Percentiles rank a stretch among this genome's conserved stretches.
These are phyloP conservation scores for Sebastes oblongus DNA, from an alignment of 2,797 vertebrate species.

Conservation along the genomic window DNA sequence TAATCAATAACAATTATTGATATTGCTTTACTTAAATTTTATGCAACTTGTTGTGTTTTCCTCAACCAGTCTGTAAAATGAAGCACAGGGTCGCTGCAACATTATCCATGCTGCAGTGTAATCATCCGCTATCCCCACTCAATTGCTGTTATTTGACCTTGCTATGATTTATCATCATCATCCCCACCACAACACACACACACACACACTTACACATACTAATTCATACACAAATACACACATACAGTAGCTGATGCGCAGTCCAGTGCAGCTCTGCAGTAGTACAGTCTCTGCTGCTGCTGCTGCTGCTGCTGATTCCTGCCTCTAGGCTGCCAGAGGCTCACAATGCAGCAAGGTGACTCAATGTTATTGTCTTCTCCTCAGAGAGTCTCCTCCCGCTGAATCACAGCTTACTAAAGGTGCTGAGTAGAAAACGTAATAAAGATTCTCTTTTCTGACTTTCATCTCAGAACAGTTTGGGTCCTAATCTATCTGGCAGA, in stretches of 20 bases:
- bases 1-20: slow-evolving; percentile 14
- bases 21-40: not conserved
- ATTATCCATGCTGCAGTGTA: slow-evolving; percentile 53
- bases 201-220: slow-evolving; percentile 41
- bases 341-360: slow-evolving; percentile 86
- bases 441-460: slow-evolving; percentile 35
- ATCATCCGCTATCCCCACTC: slow-evolving; percentile 49
- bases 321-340: slow-evolving; percentile 75
- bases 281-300: slow-evolving; percentile 57
- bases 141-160: slow-evolving; percentile 69
- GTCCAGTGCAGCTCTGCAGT: slow-evolving; percentile 74
- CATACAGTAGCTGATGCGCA: slow-evolving; percentile 47
- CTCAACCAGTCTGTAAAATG: slow-evolving; percentile 9
- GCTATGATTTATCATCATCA: slow-evolving; percentile 69
- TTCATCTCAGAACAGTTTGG: slow-evolving; percentile 9
- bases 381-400: slow-evolving; percentile 71
- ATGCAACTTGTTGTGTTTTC: slow-evolving; percentile 8
- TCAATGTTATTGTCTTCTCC: slow-evolving; percentile 81
- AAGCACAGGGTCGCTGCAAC: slow-evolving; percentile 13
- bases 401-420: slow-evolving; percentile 68
- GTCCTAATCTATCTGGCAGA: slow-evolving; percentile 34
- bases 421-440: slow-evolving; percentile 62
- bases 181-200: slow-evolving; percentile 17
- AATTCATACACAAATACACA: slow-evolving; percentile 53
- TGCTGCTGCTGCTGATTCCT: slow-evolving; percentile 68